Conservation (phyloP, 2,888 invertebrate species). For the Andrena chrysosceles region DNA sequence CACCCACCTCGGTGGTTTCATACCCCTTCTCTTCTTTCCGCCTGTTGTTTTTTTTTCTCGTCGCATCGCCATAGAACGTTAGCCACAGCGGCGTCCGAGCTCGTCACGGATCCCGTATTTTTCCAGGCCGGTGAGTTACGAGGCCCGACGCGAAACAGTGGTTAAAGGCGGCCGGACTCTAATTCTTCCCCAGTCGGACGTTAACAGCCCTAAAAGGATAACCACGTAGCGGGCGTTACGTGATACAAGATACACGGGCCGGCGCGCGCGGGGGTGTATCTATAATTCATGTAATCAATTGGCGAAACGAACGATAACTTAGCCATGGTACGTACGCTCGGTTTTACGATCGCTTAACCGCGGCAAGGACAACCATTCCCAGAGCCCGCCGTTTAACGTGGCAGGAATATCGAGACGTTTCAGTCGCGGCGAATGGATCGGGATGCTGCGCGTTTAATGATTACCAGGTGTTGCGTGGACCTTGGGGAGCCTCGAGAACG, state of each 20-base stretch:
- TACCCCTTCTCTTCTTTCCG: neutral
- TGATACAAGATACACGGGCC: conserved; percentile 57
- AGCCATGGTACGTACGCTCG: conserved; percentile 59
- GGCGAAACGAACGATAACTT: conserved; percentile 75
- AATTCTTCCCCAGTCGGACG: conserved; percentile 75
- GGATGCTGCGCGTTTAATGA: neutral
- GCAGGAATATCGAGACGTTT: neutral
- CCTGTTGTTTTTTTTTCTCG: conserved; percentile 7
- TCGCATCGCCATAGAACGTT: conserved; percentile 14
- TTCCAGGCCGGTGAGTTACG: conserved; percentile 64
- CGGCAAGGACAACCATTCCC: conserved; percentile 42
- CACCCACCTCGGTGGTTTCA: neutral
- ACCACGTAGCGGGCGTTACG: conserved; percentile 71
- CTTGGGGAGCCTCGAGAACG: too few relatives aligned
- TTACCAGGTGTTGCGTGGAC: neutral
- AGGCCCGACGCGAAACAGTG: conserved; percentile 58
- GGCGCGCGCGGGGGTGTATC: conserved; percentile 55
- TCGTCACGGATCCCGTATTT: conserved; percentile 65
- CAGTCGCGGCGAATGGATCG: conserved; percentile 8
- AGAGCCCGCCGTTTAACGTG: conserved; percentile 15
- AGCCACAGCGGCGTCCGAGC: conserved; percentile 11
- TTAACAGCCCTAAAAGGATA: conserved; percentile 77
- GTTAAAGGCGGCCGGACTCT: conserved; percentile 70
- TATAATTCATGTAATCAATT: conserved; percentile 81
- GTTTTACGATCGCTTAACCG: conserved; percentile 72